Conservation (phyloP, 2,888 invertebrate species). For the Elysia crispata region DNA sequence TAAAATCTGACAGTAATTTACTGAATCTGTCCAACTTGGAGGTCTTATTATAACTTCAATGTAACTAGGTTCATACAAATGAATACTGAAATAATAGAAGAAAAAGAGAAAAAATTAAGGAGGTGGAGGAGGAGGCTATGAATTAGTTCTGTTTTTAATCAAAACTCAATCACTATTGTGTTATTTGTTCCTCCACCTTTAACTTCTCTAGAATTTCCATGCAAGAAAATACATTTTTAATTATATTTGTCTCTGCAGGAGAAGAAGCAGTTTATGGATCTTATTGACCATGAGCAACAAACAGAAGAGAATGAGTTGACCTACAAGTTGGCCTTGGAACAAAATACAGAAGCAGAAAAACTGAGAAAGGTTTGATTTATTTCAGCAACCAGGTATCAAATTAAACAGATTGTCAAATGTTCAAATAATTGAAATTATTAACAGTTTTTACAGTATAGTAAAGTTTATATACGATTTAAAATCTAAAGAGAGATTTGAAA, state of each 20-base stretch:
- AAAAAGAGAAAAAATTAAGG: no score
- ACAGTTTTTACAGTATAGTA: no score
- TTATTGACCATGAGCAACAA: conserved; percentile 70
- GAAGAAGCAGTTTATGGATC: conserved; percentile 60
- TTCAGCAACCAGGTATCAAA: not conserved
- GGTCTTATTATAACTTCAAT: no score
- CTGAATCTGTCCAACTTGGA: no score
- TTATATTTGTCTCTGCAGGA: conserved; percentile 56
- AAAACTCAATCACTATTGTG: not conserved
- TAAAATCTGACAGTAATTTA: no score
- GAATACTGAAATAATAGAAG: no score
- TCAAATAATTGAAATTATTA: no score
- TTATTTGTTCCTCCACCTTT: not conserved
- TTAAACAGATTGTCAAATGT: no score
- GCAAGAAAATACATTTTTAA: not conserved
- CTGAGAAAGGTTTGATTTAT: conserved; percentile 69
- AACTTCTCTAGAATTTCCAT: not conserved
- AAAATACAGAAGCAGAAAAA: conserved; percentile 74
- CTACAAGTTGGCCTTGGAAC: conserved; percentile 71
- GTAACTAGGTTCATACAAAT: no score
- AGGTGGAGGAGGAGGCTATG: no score
- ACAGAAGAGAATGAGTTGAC: conserved; percentile 72
- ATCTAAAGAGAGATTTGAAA: no score
- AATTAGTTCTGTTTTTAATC: not conserved
- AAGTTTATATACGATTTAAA: no score